Evolutionary conservation across 2,797 vertebrate genomes (phyloP), one percentile per base, ranked within the genome.

Genomic region (Spea hammondii): DNA sequence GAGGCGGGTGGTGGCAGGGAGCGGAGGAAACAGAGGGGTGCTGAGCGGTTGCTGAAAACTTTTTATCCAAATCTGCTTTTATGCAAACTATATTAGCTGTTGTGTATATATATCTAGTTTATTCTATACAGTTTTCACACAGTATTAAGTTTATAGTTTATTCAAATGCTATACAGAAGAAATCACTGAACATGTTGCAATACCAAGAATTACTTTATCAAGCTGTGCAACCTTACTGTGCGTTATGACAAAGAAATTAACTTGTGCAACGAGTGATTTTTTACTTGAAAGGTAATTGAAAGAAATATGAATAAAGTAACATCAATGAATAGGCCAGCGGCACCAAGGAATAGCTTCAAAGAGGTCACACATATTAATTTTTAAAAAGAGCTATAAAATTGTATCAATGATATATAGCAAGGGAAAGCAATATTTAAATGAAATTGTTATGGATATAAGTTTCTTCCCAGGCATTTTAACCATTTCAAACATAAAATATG

Each of bases 351-450:
- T 88, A 89, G 93, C 87, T 93, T 92, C 85, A 83, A 94, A 93
- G 93, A 94, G 94, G 94, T 96, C 94, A 95, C 90, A 91, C 87
- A 92, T 94, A 96, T 95, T 92, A 92, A 94, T 95, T 94, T 95
- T 95, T 95, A 89, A 93, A 95, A 93, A 93, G 91, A 88, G 89
- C 92, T 91, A 92, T 95, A 93, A 96, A 96, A 95, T 95, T 95
- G 91, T 89, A 88, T 92, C 89, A 86, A 90, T 95, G 94, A 95
- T 93, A 92, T 93, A 95, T 96, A 92, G 89, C 90, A 90, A 93
- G 91, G 90, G 93, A 95, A 95, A 92, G 93, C 92, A 93, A 93
- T 94, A 94, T 94, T 94, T 95, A 93, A 96, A 95, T 94, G 91
- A 92, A 93, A 93, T 92, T 92, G 91, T 92, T 93, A 92, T 91